Conservation (phyloP, 2,113 vertebrate species). For the Butorides virescens region DNA sequence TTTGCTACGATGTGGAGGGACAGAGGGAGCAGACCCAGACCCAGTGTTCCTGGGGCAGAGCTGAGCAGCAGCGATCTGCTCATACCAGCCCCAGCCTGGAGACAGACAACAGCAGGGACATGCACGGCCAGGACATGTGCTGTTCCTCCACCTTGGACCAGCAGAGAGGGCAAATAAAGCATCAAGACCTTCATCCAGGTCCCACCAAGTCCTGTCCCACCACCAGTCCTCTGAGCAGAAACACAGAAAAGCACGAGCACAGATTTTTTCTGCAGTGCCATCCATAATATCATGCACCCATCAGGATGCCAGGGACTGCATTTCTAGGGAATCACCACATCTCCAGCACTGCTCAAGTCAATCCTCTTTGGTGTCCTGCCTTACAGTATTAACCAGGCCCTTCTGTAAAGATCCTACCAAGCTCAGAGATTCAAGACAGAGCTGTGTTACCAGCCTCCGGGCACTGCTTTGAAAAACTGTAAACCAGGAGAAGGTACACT, state of each 20-base stretch:
- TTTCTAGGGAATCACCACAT: neutral
- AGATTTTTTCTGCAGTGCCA: neutral
- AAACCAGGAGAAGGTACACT: neutral
- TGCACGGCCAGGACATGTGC: rapidly evolving
- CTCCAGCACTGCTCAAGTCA: neutral
- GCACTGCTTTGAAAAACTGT: neutral
- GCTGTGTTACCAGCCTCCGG: neutral
- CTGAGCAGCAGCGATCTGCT: too few species aligned
- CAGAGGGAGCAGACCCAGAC: neutral
- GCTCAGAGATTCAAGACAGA: neutral
- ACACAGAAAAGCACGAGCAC: neutral
- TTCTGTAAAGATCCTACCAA: neutral
- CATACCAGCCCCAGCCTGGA: neutral
- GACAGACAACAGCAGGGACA: neutral
- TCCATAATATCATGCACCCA: rapidly evolving
- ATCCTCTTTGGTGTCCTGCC: neutral
- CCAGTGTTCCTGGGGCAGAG: rapidly evolving
- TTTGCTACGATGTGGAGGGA: neutral
- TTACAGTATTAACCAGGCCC: too few species aligned
- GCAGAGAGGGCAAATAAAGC: neutral
- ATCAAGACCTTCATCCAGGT: neutral
- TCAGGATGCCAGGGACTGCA: neutral
- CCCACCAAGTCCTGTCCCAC: neutral
- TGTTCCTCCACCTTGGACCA: neutral
- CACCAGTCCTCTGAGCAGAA: neutral